Evolutionary conservation across 1,140 invertebrate genomes (phyloP), one percentile per base, ranked within the genome.

Genomic region (Telenomus remus): DNA sequence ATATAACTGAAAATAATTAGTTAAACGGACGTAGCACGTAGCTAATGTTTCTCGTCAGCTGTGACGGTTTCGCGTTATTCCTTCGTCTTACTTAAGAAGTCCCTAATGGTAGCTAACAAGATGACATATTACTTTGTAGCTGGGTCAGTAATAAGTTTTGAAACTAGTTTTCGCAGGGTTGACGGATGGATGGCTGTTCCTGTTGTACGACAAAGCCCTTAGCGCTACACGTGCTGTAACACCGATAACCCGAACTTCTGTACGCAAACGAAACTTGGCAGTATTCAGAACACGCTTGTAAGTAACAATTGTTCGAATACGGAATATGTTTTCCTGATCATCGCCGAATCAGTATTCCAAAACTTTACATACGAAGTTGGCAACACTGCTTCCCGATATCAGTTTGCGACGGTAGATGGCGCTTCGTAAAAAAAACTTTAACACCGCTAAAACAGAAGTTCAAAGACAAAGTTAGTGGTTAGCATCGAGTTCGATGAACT

Each of bases 141-240:
- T 75, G 72, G 53, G 75, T 79, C 78, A 77, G 69, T 70, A 77
- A 80, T 75, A 77, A 84, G 80, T 84, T 82, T 51, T 48, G 37
- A 76, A 85, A 85, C 82, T 85, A 84, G 81, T 84, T 84, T 81
- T 76, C 75, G 54, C 54, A 70, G 59, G 61, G 50, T 61, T 27
- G 50, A 37, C 42, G 35, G 14, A 61, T 49, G 50, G 57, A 70
- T 61, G 66, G 56, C 48, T 61, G 57, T 55, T 70, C 44, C 50
- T 55, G 57, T 70, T 70, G 50, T 70, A 37, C 39, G 56, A 61
- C 66, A 70, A 70, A 60, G 50, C 66, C 56, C 43, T 70, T 70
- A 47, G 56, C 66, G n/a, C 56, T 49, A 70, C 50, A 70, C 66
- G 27, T 68, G 51, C 42, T 27, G 19, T 55, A 48, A 60, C 49